Evolutionary conservation across 2,113 vertebrate genomes (phyloP).

Genomic region (Elachura formosa): DNA sequence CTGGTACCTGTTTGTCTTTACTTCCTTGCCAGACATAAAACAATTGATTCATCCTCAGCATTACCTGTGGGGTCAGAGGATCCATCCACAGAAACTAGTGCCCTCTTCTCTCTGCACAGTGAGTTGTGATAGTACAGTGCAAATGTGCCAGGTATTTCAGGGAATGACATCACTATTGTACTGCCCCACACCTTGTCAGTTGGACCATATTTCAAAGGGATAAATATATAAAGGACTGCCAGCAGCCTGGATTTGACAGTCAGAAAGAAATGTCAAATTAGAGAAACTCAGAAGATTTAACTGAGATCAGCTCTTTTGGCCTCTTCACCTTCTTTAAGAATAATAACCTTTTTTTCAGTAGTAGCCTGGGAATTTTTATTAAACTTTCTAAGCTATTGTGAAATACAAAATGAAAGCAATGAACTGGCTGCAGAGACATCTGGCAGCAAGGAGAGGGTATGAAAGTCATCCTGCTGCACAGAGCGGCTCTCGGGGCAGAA

Average conservation of each 20-base stretch:
- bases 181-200: neutral
- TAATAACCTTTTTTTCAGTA: neutral
- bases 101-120: neutral
- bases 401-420: neutral
- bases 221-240: neutral
- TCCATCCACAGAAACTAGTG: neutral
- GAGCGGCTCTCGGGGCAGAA: neutral
- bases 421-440: conserved; percentile 7
- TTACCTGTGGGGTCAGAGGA: neutral
- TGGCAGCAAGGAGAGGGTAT: conserved; percentile 16
- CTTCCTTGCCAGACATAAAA: neutral
- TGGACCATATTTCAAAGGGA: neutral
- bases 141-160: neutral
- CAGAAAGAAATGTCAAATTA: neutral
- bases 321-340: neutral
- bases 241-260: neutral
- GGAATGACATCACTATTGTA: neutral
- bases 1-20: neutral
- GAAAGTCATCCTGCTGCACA: neutral
- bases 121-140: neutral
- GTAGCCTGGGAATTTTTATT: neutral
- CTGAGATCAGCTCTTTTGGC: neutral
- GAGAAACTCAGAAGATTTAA: neutral
- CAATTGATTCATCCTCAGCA: neutral
- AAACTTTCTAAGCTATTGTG: neutral